Conservation (phyloP, 1,140 invertebrate genomes). For the Belonocnema kinseyi region DNA sequence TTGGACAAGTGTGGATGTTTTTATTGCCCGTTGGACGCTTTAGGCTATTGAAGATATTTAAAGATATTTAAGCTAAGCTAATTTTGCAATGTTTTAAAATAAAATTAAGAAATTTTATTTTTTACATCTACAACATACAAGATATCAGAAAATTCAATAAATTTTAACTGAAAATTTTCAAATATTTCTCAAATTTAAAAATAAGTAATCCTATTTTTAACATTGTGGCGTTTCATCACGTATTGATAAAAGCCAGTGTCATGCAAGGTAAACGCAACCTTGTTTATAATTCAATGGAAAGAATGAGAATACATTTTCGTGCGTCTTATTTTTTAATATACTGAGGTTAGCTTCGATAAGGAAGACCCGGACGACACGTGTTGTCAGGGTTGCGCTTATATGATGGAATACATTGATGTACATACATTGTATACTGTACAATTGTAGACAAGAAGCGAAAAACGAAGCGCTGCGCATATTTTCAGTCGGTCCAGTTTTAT, state of each 20-base stretch:
- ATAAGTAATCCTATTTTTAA: neutral
- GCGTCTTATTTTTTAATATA: neutral
- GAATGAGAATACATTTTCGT: conserved; percentile 14
- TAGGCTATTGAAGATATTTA: too few relatives aligned
- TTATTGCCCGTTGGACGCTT: too few relatives aligned
- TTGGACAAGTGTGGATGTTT: too few relatives aligned
- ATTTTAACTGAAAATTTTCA: too few relatives aligned
- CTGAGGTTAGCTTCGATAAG: conserved; percentile 16
- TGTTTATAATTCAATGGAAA: conserved; percentile 22
- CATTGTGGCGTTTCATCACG: neutral
- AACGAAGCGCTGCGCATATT: conserved; percentile 34
- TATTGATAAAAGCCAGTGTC: neutral
- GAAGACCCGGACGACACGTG: neutral
- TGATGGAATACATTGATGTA: too few relatives aligned
- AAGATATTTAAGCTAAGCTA: too few relatives aligned
- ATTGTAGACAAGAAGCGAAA: conserved; percentile 22
- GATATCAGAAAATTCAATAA: too few relatives aligned
- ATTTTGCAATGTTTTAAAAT: too few relatives aligned
- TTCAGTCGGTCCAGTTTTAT: conserved; percentile 69
- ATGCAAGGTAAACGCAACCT: neutral
- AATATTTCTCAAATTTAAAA: neutral
- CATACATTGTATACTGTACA: neutral
- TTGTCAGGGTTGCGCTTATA: conserved; percentile 6
- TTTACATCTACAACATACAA: too few relatives aligned
- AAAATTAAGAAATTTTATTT: too few relatives aligned